A percentile compares a stretch with the other conserved stretches of the same genome.
phyloP scores from a whole-genome alignment of 2,113 vertebrate species.

The Thalassoma bifasciatum region DNA sequence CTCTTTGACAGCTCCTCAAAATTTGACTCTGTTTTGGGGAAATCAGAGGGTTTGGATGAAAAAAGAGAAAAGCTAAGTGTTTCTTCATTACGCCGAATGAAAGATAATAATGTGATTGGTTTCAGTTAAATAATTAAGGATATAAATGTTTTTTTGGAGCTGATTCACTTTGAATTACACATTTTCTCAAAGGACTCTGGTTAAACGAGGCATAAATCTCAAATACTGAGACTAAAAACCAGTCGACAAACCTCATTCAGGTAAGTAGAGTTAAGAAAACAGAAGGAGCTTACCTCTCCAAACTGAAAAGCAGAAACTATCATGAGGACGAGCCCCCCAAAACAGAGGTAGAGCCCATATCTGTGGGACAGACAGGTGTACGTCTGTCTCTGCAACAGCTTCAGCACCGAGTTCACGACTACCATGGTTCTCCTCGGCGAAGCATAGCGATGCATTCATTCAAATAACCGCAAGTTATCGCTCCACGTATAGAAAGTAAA shows the following conservation, averaged over 20 bases:
- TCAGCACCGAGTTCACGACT: conserved; percentile 87
- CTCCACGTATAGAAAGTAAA: conserved; percentile 34
- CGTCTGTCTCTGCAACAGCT: conserved; percentile 95
- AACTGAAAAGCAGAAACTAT: conserved; percentile 97
- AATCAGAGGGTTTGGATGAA: neutral
- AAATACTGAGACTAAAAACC: neutral
- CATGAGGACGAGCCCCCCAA: conserved; percentile 95
- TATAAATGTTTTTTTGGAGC: rapidly evolving
- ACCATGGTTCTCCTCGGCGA: conserved; percentile 85
- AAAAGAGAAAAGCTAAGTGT: neutral
- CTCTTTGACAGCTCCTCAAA: too few relatives aligned
- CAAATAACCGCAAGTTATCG: conserved; percentile 14
- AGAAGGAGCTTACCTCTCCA: conserved; percentile 88
- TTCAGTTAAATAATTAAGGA: neutral
- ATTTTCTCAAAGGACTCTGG: conserved; percentile 12
- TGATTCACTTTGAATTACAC: neutral
- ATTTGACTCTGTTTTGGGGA: neutral
- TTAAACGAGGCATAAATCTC: neutral
- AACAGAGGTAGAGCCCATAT: conserved; percentile 96
- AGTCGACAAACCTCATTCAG: neutral
- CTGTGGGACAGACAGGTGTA: conserved; percentile 98
- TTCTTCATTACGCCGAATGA: conserved; percentile 1
- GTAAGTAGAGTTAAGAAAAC: neutral
- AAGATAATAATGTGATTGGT: neutral
- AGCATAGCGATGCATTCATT: conserved; percentile 77